Percentiles rank a stretch among this genome's conserved stretches.
Conservation (phyloP, 2,888 invertebrate genomes). For the Drosophila villosipedis region DNA sequence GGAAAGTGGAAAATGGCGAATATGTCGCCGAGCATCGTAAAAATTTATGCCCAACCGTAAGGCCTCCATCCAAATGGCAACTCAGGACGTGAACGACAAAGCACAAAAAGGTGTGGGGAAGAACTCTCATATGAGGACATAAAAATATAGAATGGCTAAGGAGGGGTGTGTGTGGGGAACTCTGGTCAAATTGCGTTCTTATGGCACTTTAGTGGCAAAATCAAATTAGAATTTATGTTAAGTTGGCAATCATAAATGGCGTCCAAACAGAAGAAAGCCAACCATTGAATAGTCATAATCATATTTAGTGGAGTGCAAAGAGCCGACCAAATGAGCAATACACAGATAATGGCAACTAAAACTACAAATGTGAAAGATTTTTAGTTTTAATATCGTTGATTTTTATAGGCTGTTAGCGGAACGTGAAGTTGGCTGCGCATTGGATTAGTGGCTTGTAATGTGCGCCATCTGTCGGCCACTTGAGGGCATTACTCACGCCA, state of each 20-base stretch:
- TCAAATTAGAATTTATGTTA: conserved; percentile 84
- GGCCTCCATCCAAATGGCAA: conserved; percentile 41
- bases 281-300: conserved; percentile 63
- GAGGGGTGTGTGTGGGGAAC: neutral
- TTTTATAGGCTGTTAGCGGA: conserved; percentile 42
- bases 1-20: conserved; percentile 73
- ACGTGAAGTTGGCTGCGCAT: conserved; percentile 15
- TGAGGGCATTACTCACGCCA: conserved; percentile 83
- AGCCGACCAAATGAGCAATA: conserved; percentile 12
- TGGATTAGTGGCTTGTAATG: conserved; percentile 74
- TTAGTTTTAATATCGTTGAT: conserved; percentile 62
- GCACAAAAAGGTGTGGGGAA: neutral
- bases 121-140: conserved; percentile 21
- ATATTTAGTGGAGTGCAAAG: conserved; percentile 6
- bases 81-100: neutral
- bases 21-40: conserved; percentile 80
- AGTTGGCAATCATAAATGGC: conserved; percentile 79
- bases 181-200: conserved; percentile 72
- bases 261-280: conserved; percentile 30
- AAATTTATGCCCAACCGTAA: conserved; percentile 81
- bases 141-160: conserved; percentile 3
- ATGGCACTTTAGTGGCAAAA: conserved; percentile 82
- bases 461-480: conserved; percentile 76
- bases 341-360: conserved; percentile 36
- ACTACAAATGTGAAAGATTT: conserved; percentile 47